Evolutionary conservation across 2,888 invertebrate genomes (phyloP).

Genomic region (Achlya flavicornis): DNA sequence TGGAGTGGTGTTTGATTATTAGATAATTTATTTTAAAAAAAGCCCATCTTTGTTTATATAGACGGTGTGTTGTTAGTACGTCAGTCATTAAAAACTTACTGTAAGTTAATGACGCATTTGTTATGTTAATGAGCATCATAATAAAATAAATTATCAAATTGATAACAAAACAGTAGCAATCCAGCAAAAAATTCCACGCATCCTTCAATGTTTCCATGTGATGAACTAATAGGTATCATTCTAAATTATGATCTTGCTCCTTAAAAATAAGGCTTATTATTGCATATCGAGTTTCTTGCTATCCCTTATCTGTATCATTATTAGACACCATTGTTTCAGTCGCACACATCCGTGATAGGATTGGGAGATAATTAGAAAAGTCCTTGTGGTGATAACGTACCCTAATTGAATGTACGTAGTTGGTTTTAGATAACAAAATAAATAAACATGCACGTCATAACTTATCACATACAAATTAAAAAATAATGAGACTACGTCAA

Average conservation of each 20-base stretch:
- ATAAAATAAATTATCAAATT: slow-evolving; percentile 2
- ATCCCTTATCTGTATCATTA: slow-evolving; percentile 38
- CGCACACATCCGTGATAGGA: slow-evolving; percentile 25
- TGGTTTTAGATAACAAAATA: slow-evolving; percentile 8
- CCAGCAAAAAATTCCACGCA: slow-evolving; percentile 29
- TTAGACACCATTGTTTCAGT: slow-evolving; percentile 20
- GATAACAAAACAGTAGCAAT: not conserved
- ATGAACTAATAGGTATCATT: not conserved
- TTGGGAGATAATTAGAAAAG: slow-evolving; percentile 27
- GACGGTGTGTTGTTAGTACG: too few relatives aligned
- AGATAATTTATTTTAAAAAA: too few relatives aligned
- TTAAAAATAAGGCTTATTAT: not conserved
- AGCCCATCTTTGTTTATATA: too few relatives aligned
- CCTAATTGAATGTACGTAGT: slow-evolving; percentile 16
- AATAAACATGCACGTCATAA: slow-evolving; percentile 11
- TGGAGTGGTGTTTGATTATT: too few relatives aligned
- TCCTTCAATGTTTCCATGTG: slow-evolving; percentile 3
- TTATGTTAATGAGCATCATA: slow-evolving; percentile 10
- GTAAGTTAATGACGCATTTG: too few relatives aligned
- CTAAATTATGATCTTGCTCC: not conserved
- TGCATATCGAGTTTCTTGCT: slow-evolving; percentile 23
- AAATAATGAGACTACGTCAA: slow-evolving; percentile 12
- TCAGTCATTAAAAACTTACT: too few relatives aligned
- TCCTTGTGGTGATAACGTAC: slow-evolving; percentile 27
- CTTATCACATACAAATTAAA: slow-evolving; percentile 9